Evolutionary conservation across 92 coral and sea anemone genomes (phyloP), one percentile per base, ranked within the genome.

Genomic region (Parazoanthus atlanticus): DNA sequence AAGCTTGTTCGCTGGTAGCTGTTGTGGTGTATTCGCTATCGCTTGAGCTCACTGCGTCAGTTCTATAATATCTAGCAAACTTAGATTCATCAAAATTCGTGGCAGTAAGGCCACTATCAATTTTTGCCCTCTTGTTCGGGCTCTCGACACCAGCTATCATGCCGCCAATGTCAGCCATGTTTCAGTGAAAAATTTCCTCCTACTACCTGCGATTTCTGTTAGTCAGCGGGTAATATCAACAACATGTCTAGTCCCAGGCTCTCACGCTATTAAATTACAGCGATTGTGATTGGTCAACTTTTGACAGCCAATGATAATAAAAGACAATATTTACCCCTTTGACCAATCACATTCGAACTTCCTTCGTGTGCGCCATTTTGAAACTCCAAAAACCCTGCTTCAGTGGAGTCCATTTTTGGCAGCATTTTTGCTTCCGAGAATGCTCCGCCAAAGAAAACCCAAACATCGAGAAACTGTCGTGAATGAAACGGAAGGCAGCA

Each of bases 111-210:
- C 97, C 98, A 72, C 96, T 95, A 93, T 97, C 99, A 93, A 97
- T 97, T 92, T 97, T 97, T 71, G 99, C 98, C 97, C 98, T 95
- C 91, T 97, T 97, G 90, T 97, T 94, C 78, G 99, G 99, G 92
- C 97, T 95, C 90, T 97, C 99, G 90, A 95, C 94, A 76, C 97
- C 98, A 84, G 98, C 96, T 93, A 97, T 88, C 97, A 97, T 95
- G 58, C 95, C 96, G 94, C 93, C 95, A 77, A 94, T 92, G 78
- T 91, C 97, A 89, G 98, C 96, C 96, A 93, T 94, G 98, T 94
- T 96, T 93, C 95, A 91, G 82, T 86, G 96, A 89, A 91, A 93
- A 86, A 91, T 88, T 94, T 92, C 92, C 96, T 91, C 84, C 85
- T 92, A 91, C 89, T 91, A 85, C 86, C 96, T 89, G 92, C 97